phyloP scores from a whole-genome alignment of 2,797 vertebrate species.

The Oreochromis grahami region DNA sequence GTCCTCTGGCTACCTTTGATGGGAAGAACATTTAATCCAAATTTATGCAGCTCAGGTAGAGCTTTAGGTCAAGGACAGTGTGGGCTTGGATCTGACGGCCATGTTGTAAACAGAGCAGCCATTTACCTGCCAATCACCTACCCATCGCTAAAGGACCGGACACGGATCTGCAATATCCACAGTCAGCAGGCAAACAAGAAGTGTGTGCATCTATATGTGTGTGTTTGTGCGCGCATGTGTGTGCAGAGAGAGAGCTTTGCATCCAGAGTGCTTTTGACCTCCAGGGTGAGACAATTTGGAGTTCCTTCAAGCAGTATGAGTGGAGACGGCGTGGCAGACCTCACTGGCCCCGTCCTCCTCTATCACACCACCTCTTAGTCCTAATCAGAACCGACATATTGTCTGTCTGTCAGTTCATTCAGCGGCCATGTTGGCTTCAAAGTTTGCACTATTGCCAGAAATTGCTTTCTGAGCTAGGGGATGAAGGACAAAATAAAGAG shows the following conservation, averaged over 20 bases:
- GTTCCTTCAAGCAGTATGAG: constrained; percentile 64
- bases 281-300: constrained; percentile 73
- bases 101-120: constrained; percentile 72
- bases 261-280: constrained; percentile 76
- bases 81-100: constrained; percentile 53
- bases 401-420: constrained; percentile 67
- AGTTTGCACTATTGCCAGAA: constrained; percentile 43
- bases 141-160: constrained; percentile 64
- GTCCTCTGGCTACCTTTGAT: constrained; percentile 51
- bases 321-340: constrained; percentile 50
- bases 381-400: constrained; percentile 71
- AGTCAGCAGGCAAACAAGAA: constrained; percentile 77
- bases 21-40: constrained; percentile 50
- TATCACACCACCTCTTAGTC: constrained; percentile 58
- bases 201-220: not conserved
- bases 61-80: constrained; percentile 73
- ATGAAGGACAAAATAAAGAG: constrained; percentile 55
- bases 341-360: constrained; percentile 49
- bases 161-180: constrained; percentile 73
- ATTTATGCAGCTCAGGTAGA: constrained; percentile 72
- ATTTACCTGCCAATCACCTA: constrained; percentile 77
- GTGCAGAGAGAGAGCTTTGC: constrained; percentile 53
- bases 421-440: constrained; percentile 47
- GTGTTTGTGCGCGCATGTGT: not conserved
- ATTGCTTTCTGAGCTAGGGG: constrained; percentile 46